phyloP scores from a whole-genome alignment of 2,797 vertebrate species.

The Scolopax bukidnonensis region DNA sequence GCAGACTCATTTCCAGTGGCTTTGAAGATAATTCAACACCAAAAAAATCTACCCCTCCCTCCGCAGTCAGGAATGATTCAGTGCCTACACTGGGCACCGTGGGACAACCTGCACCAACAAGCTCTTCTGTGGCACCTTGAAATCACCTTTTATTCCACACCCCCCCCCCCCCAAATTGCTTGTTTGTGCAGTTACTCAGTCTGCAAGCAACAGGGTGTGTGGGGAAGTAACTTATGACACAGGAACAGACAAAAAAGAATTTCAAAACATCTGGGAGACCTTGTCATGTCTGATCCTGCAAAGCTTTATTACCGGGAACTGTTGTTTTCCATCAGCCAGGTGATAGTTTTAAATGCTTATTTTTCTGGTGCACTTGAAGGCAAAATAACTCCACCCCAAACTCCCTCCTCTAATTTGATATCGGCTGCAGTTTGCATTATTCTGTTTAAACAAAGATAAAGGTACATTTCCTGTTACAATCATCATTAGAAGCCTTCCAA shows the following conservation, averaged over 20 bases:
- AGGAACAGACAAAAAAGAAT: background rate
- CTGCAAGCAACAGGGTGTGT: constrained; percentile 3
- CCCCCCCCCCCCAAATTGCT: background rate
- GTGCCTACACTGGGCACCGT: background rate
- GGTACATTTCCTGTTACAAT: constrained; percentile 12
- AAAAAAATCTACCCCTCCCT: background rate
- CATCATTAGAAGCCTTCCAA: background rate
- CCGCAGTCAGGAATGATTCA: constrained; percentile 37
- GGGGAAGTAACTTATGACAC: background rate
- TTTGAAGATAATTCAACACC: background rate
- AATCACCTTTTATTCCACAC: background rate
- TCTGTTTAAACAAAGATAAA: background rate
- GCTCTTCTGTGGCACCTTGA: background rate
- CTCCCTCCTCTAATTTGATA: background rate
- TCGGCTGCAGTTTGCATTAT: background rate
- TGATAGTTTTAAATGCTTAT: background rate
- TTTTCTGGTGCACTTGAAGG: background rate
- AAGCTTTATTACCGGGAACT: background rate
- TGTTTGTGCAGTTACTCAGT: constrained; percentile 24
- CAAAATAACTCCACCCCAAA: background rate
- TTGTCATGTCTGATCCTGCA: background rate
- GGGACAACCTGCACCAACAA: constrained; percentile 13
- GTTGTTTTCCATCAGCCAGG: background rate
- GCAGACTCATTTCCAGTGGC: background rate
- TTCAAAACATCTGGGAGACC: background rate